Base-by-base conservation (phyloP, 2,797 vertebrate genomes). In the Onychomys torridus region DNA sequence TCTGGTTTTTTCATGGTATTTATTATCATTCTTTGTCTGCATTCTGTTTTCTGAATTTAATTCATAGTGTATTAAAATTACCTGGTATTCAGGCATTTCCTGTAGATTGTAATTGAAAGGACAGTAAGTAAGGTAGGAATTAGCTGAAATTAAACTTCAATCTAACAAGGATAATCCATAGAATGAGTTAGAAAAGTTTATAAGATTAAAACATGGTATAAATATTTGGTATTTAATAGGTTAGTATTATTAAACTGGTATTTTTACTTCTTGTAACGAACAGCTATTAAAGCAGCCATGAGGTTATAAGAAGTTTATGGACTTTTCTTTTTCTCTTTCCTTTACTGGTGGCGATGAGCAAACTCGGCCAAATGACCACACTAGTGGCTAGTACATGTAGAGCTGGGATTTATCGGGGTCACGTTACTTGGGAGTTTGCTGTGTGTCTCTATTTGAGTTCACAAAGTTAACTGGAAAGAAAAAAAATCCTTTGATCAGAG, bases 381-480 rank as follows among this genome's bases (percentile, higher is more conserved):
- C 17, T 55, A 96, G 55, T 25, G 76, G 40, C 29, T 67, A 65
- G 19, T 16, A 81, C 4, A 0, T 5, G 21, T 46, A 89, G 9
- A 92, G 32, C 89, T 34, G n/a, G 17, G 40, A 79, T 32, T 27
- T n/a, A 61, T 14, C 6, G 55, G n/a, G 29, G 34, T 61, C 17
- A 43, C 65, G 69, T 65, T 23, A 29, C 49, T 29, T 75, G 17
- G 40, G 4, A 21, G 1, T 43, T 27, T 87, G 25, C 6, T 6
- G 3, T 89, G 21, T 61, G 29, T 21, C 32, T 89, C 11, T 61
- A 21, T 43, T 61, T 90, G 34, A 86, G 11, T 89, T 94, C 25
- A 88, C 46, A 81, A 91, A 97, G 71, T 71, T 84, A 93, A 94
- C 10, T 83, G 49, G 90, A 29, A 95, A 27, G 63, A 40, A 89